Base-by-base conservation (phyloP, 92 coral and sea anemone species). In the Pocillopora meandrina region DNA sequence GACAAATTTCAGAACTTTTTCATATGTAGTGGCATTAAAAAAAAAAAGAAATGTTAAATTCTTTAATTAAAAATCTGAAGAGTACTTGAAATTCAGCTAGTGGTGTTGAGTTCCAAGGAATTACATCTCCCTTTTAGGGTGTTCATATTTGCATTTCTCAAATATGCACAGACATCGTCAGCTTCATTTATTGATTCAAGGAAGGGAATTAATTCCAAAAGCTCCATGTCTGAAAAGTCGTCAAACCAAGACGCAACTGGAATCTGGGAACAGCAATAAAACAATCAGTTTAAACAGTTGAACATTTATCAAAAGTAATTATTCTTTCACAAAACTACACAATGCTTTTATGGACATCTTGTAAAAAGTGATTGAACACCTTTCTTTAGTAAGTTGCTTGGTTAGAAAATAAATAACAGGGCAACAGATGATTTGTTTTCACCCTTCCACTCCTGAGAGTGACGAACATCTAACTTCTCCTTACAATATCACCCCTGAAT, bases 161-260 rank as follows among this genome's bases (percentile, higher is more conserved):
- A 79, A 83, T 84, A 91, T 68, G 95, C 87, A 80, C 95, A 89
- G 74, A 97, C 99, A 68, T 97, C 99, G 13, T 97, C 99, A 9
- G 89, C 91, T 34, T 95, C 91, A 89, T 87, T 96, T 85, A 97
- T 76, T 31, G 87, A 82, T 86, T 97, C 99, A 60, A 97, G 87
- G 84, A 97, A 90, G 18, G 99, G 99, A 35, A 97, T 93, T 76
- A 97, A 91, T 35, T 97, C 95, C 79, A 91, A 89, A 12, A 97
- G 90, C 78, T 97, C 99, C 74, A 90, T 89, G 58, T 97, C 98
- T 34, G 84, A 83, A 67, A 88, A 94, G 81, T 97, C 99, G 61
- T 97, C 99, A 92, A 97, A 97, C 99, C 99, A 97, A 1, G 99
- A 97, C 13, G 82, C 93, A 31, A 97, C 99, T 61, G 99, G 99